Evolutionary conservation across 2,888 invertebrate genomes (phyloP).

Genomic region (Pyrgus malvae): DNA sequence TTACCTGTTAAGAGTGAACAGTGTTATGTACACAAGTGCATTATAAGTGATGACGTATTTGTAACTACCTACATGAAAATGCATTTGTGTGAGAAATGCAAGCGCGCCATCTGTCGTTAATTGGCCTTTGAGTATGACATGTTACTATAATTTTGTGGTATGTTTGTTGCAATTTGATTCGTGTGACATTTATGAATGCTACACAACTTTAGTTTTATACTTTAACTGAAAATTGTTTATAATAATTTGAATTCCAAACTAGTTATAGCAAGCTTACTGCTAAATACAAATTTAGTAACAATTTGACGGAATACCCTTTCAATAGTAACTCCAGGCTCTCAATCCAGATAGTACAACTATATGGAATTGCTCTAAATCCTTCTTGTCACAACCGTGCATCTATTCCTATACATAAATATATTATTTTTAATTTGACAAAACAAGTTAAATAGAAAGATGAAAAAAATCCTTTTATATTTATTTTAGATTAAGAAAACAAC

Average conservation of each 20-base stretch:
- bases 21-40: too few relatives aligned
- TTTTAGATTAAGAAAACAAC: not conserved
- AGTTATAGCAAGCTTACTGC: not conserved
- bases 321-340: slow-evolving; percentile 1
- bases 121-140: too few relatives aligned
- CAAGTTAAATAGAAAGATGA: slow-evolving; percentile 33
- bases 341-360: not conserved
- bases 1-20: too few relatives aligned
- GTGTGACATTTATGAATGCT: not conserved
- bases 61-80: too few relatives aligned
- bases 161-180: not conserved
- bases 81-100: too few relatives aligned
- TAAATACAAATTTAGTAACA: not conserved
- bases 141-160: too few relatives aligned
- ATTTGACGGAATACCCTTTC: slow-evolving; percentile 9
- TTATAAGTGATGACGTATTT: too few relatives aligned
- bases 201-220: not conserved
- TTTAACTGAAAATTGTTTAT: too few relatives aligned
- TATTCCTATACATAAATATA: slow-evolving; percentile 36
- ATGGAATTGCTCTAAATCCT: not conserved
- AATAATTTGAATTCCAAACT: too few relatives aligned
- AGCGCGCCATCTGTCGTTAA: too few relatives aligned
- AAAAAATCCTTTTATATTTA: not conserved
- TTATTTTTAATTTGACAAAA: slow-evolving; percentile 32
- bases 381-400: slow-evolving; percentile 47